Percentiles rank a stretch among this genome's conserved stretches.
Conservation (phyloP, 2,113 vertebrate genomes). For the Rhea pennata region DNA sequence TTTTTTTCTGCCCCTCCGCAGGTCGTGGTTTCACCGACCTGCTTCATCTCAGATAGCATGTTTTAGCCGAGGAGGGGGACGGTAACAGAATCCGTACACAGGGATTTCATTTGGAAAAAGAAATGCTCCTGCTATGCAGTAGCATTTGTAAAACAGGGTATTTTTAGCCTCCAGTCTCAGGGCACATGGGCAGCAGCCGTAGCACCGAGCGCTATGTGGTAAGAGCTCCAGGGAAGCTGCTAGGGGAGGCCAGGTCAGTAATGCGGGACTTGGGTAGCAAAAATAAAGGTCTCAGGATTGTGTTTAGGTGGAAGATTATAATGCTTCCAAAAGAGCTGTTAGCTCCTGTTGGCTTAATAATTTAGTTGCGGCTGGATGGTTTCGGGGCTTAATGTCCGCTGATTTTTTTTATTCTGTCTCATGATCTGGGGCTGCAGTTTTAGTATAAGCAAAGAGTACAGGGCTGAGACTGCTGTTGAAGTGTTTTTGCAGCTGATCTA, state of each 20-base stretch:
- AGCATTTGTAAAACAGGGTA: background rate
- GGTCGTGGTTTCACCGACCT: background rate
- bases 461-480: background rate
- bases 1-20: accelerated
- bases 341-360: background rate
- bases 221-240: background rate
- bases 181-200: background rate
- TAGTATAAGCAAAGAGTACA: background rate
- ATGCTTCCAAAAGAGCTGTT: background rate
- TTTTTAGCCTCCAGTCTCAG: conserved; percentile 8
- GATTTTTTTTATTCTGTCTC: background rate
- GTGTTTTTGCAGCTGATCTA: background rate
- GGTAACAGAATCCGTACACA: background rate
- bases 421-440: background rate
- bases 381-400: background rate
- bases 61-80: background rate
- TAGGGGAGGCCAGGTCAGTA: background rate
- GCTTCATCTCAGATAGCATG: background rate
- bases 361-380: background rate
- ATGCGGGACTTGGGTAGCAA: accelerated
- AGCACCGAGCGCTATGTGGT: background rate
- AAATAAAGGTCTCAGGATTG: background rate
- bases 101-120: background rate
- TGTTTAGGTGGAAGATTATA: background rate
- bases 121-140: background rate